A percentile compares a stretch with the other conserved stretches of the same genome.
phyloP scores from a whole-genome alignment of 1,140 invertebrate species.

The Trichonephila clavata region DNA sequence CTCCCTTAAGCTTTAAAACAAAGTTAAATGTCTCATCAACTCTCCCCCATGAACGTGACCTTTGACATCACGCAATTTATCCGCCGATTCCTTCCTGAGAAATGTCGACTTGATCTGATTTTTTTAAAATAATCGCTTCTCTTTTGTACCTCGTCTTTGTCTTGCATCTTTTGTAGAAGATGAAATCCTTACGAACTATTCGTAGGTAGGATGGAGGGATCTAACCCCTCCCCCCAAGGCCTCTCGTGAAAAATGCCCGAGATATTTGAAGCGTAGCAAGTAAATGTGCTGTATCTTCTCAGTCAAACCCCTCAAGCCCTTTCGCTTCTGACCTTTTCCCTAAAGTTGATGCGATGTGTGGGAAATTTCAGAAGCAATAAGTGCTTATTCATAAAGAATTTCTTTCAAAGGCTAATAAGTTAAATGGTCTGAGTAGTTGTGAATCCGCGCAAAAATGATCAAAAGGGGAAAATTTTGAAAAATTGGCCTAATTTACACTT shows the following conservation, averaged over 20 bases:
- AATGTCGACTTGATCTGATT: conserved; percentile 3
- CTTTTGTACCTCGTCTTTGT: conserved; percentile 48
- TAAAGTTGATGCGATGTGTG: background rate
- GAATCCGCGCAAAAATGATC: background rate
- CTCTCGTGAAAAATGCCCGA: conserved; percentile 21
- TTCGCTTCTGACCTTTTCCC: conserved; percentile 44
- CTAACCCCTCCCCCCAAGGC: background rate
- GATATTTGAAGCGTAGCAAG: conserved; percentile 30
- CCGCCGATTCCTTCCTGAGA: conserved; percentile 33
- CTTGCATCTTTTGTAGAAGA: conserved; percentile 21
- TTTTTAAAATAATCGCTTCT: conserved; percentile 14
- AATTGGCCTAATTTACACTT: conserved; percentile 1
- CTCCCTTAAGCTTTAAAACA: conserved; percentile 13
- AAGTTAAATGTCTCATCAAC: conserved; percentile 31
- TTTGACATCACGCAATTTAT: conserved; percentile 28
- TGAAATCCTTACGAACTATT: background rate
- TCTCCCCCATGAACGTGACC: conserved; percentile 14
- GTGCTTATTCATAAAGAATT: conserved; percentile 42
- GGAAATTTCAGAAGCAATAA: conserved; percentile 58
- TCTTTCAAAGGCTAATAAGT: conserved; percentile 48
- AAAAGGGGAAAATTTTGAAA: background rate
- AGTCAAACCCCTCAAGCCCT: conserved; percentile 47
- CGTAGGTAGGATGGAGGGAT: background rate
- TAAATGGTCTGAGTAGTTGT: conserved; percentile 37
- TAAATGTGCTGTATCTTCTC: conserved; percentile 27